phyloP scores from a whole-genome alignment of 2,113 vertebrate species.

The Pipra filicauda region DNA sequence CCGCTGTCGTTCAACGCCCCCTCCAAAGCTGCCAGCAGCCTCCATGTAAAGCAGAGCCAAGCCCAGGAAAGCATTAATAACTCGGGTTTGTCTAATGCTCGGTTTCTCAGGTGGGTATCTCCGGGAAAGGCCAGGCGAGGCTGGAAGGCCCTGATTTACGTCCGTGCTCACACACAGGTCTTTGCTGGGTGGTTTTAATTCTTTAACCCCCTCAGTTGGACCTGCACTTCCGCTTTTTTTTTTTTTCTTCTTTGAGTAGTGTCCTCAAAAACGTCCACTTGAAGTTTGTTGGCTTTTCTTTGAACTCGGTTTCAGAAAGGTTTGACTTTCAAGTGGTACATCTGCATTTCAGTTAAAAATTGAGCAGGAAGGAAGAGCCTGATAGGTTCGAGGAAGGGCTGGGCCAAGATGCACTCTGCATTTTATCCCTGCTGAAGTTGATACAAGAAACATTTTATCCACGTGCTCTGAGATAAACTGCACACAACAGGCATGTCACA shows the following conservation, averaged over 20 bases:
- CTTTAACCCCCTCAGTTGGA: background rate
- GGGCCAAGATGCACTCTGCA: fast-evolving
- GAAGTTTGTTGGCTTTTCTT: background rate
- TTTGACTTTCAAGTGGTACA: background rate
- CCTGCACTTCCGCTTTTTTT: background rate
- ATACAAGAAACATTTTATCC: background rate
- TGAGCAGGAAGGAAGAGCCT: background rate
- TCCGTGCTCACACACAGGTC: fast-evolving
- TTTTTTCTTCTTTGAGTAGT: no score
- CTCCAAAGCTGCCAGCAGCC: background rate
- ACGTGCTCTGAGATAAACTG: background rate
- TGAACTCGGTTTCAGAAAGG: fast-evolving
- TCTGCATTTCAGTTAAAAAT: background rate
- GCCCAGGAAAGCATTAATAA: fast-evolving
- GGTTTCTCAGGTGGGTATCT: background rate
- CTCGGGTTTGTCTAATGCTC: fast-evolving
- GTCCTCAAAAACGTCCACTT: background rate
- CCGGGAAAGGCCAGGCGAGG: background rate
- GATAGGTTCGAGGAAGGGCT: background rate
- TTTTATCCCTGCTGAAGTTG: background rate
- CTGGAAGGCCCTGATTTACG: background rate
- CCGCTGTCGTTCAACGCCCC: fast-evolving
- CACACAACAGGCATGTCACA: fast-evolving
- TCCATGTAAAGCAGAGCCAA: fast-evolving
- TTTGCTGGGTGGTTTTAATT: background rate